Base-by-base conservation (phyloP, 2,113 vertebrate species). In the Chascanopsetta lugubris region DNA sequence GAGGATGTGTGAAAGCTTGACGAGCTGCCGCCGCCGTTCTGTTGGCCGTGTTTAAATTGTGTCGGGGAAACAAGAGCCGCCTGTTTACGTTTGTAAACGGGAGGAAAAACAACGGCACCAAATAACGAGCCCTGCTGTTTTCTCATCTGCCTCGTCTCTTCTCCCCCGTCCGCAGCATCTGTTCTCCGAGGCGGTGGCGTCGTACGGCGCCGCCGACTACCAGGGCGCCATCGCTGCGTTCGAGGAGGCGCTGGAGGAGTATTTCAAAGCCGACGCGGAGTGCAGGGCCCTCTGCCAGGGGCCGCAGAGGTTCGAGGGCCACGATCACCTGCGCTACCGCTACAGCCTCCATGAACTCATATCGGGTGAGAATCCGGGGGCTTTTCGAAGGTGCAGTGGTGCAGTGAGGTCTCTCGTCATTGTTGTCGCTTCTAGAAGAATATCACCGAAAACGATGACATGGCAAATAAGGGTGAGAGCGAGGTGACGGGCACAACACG, bases 271-370 rank as follows among this genome's bases (percentile, higher is more conserved):
- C 1, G 97, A 99, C 20, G 65, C 66, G 38, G 94, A 94, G 29
- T 99, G 97, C 66, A 92, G 95, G 48, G 80, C 90, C 18, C 78
- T 96, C 48, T 99, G 97, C 1, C 95, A 97, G 47, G 95, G 94
- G 1, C 94, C 95, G 0, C 95, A 96, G 87, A 90, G 83, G 9
- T 96, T 97, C 75, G 93, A 94, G 69, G 95, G 93, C 21, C 90
- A 97, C 0, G 92, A 94, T 38, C 90, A 96, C 55, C 73, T 96
- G 72, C 83, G 90, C 4, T 95, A 96, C 61, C 94, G 91, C 42
- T 94, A 93, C 64, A 93, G 92, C 77, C 93, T 99, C 51, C 93
- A 94, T 0, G 95, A 98, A 89, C 88, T 95, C n/a, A 85, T 99
- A 67, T 96, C 97, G 93, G 97, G 97, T 99, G 88, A 85, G 17